Percentiles rank a stretch among this genome's conserved stretches.
phyloP scores from a whole-genome alignment of 2,888 invertebrate genomes.

The Venusia cambrica region DNA sequence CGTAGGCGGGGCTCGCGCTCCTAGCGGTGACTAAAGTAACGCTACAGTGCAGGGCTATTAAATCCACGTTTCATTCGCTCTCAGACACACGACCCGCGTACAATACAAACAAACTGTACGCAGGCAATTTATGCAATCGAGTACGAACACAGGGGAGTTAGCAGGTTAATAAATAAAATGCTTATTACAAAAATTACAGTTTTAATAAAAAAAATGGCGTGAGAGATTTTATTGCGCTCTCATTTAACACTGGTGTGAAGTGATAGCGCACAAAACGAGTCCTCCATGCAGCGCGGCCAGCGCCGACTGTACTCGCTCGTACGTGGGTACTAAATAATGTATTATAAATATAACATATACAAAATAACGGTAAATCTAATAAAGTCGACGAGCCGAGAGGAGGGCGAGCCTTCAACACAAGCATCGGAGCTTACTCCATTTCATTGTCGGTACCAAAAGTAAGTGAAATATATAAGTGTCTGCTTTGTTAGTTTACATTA shows the following conservation, averaged over 20 bases:
- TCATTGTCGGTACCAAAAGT: too few relatives aligned
- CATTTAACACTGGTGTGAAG: conserved; percentile 25
- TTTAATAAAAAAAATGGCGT: conserved; percentile 30
- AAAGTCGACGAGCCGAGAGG: conserved; percentile 25
- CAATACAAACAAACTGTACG: too few relatives aligned
- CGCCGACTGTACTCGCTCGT: conserved; percentile 3
- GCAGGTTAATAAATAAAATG: conserved; percentile 27
- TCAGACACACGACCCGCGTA: not conserved
- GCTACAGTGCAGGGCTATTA: conserved; percentile 12
- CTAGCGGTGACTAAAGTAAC: conserved; percentile 7
- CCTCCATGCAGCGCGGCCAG: conserved; percentile 1
- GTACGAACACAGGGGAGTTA: not conserved
- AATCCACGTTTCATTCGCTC: conserved; percentile 3
- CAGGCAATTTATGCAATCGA: too few relatives aligned
- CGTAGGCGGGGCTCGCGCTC: not conserved
- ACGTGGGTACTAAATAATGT: conserved; percentile 12
- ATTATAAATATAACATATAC: conserved; percentile 24
- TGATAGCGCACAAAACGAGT: conserved; percentile 9
- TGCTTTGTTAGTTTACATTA: too few relatives aligned
- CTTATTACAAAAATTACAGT: conserved; percentile 29
- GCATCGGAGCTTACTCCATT: too few relatives aligned
- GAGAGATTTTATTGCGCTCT: conserved; percentile 32
- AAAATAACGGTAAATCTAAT: conserved; percentile 32
- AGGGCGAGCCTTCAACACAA: too few relatives aligned
- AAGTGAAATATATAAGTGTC: too few relatives aligned